Conservation (phyloP, 2,888 invertebrate species). For the Ormyrus nitidulus region DNA sequence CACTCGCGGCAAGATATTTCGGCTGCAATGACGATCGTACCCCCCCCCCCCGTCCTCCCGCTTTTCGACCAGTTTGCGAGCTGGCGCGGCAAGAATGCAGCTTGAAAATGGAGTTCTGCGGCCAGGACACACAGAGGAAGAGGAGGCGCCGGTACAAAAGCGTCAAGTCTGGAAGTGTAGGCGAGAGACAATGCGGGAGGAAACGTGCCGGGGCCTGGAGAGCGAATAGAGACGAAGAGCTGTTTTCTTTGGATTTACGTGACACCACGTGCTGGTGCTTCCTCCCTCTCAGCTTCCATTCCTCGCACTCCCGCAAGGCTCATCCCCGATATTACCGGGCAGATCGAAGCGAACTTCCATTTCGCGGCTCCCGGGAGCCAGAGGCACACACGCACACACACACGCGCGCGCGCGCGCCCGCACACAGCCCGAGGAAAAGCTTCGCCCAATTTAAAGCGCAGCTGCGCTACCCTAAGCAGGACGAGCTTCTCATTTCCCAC, state of each 20-base stretch:
- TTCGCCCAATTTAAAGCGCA: slow-evolving; percentile 45
- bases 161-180: slow-evolving; percentile 21
- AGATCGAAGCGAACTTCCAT: slow-evolving; percentile 69
- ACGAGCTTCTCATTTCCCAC: slow-evolving; percentile 43
- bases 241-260: slow-evolving; percentile 70
- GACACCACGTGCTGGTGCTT: slow-evolving; percentile 64
- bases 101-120: slow-evolving; percentile 46
- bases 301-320: slow-evolving; percentile 16
- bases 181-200: slow-evolving; percentile 41
- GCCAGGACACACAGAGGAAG: slow-evolving; percentile 11
- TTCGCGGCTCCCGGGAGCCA: slow-evolving; percentile 64
- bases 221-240: slow-evolving; percentile 62
- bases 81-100: slow-evolving; percentile 47
- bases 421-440: slow-evolving; percentile 27
- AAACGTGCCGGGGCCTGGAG: slow-evolving; percentile 60
- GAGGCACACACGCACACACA: neutral
- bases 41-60: neutral
- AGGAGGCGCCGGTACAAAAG: slow-evolving; percentile 26
- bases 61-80: slow-evolving; percentile 28
- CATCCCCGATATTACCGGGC: slow-evolving; percentile 63
- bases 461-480: slow-evolving; percentile 12
- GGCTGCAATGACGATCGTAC: slow-evolving; percentile 20
- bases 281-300: slow-evolving; percentile 34
- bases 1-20: slow-evolving; percentile 14
- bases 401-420: neutral